Conservation (phyloP, 2,113 vertebrate species). For the Lepidiolamprologus cunningtoni region DNA sequence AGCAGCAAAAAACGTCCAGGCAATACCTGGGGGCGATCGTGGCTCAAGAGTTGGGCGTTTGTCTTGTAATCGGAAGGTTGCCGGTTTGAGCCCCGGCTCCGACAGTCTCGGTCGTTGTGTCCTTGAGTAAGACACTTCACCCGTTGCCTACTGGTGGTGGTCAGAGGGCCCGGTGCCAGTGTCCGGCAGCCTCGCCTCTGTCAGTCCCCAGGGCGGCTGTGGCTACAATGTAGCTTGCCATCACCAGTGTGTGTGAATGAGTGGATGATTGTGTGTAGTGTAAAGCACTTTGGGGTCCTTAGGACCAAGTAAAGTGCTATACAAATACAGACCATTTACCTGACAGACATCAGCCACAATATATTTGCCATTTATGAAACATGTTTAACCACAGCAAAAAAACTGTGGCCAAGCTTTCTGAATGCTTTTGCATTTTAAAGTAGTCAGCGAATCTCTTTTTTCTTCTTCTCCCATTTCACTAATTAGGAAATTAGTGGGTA, state of each 20-base stretch:
- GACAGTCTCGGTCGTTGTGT: neutral
- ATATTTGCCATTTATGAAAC: neutral
- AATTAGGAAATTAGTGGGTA: neutral
- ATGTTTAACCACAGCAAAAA: neutral
- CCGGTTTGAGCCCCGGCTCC: fast-evolving
- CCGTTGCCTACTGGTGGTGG: neutral
- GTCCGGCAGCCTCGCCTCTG: neutral
- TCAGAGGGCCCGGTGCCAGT: neutral
- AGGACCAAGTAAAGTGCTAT: neutral
- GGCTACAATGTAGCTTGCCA: fast-evolving
- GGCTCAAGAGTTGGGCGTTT: neutral
- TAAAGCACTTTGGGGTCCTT: neutral
- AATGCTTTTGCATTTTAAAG: neutral
- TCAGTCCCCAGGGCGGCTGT: neutral
- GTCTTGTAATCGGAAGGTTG: neutral
- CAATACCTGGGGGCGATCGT: neutral
- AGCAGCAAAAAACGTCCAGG: neutral
- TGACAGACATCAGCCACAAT: neutral
- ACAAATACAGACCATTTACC: neutral
- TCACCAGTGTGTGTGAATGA: neutral
- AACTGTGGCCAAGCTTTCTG: neutral
- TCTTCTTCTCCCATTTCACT: neutral
- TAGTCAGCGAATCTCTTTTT: neutral
- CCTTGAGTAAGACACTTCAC: neutral
- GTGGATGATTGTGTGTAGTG: neutral